Conservation (phyloP, 2,113 vertebrate species). For the Elachura formosa region DNA sequence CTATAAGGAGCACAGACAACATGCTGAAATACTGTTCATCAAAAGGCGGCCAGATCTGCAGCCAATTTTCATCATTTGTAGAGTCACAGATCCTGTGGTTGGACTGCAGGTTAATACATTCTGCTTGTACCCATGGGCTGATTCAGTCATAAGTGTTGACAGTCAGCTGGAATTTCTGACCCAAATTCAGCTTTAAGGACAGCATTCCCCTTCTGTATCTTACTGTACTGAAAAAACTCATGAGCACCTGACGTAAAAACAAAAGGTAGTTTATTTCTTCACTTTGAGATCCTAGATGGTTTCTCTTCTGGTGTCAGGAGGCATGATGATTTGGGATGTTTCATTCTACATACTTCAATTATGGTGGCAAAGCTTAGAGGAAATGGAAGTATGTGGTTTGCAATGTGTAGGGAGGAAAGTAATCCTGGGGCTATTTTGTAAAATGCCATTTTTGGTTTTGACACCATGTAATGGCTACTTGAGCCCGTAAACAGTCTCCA, state of each 20-base stretch:
- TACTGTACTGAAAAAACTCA: not conserved
- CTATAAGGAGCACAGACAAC: not conserved
- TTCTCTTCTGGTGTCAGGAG: not conserved
- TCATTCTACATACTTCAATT: not conserved
- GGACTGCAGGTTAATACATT: not conserved
- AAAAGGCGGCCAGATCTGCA: not conserved
- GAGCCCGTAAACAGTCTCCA: not conserved
- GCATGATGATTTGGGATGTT: not conserved
- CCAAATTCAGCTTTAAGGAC: not conserved
- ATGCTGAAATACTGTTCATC: not conserved
- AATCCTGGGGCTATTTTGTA: not conserved
- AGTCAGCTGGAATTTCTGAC: not conserved
- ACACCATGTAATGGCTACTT: not conserved
- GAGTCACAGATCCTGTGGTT: not conserved
- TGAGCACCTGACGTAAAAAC: not conserved
- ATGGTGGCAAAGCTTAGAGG: not conserved
- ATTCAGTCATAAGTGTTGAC: not conserved
- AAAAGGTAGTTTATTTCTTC: not conserved
- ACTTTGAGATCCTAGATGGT: not conserved
- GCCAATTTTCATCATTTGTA: not conserved
- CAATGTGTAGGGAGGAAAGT: not conserved
- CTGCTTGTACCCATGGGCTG: not conserved
- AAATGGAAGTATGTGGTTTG: not conserved
- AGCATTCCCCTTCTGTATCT: not conserved
- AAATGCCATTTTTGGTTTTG: not conserved